Conservation (phyloP, 1,140 invertebrate species). For the Eubasilissa regina region DNA sequence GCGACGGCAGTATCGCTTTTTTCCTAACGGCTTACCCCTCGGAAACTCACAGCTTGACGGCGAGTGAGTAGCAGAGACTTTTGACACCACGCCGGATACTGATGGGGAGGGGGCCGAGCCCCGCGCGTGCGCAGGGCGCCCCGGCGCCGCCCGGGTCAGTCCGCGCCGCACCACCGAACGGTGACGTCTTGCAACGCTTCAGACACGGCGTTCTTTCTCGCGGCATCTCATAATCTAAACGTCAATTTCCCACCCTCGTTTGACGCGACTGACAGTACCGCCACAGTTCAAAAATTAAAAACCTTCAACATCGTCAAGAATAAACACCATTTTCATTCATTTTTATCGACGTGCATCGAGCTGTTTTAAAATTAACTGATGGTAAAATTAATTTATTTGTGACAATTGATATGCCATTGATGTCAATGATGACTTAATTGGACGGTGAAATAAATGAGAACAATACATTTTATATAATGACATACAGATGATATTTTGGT, state of each 20-base stretch:
- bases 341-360: too few relatives aligned
- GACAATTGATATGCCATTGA: too few relatives aligned
- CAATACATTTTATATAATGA: too few relatives aligned
- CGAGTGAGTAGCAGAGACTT: constrained; percentile 7
- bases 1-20: constrained; percentile 9
- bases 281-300: too few relatives aligned
- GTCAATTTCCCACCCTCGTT: not conserved
- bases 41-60: not conserved
- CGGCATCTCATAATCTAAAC: constrained; percentile 14
- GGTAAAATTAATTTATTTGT: too few relatives aligned
- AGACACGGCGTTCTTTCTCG: not conserved
- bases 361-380: too few relatives aligned
- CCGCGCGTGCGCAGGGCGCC: constrained; percentile 16
- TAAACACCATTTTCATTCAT: too few relatives aligned
- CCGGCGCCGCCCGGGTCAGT: constrained; percentile 53
- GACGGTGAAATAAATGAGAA: too few relatives aligned
- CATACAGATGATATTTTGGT: too few relatives aligned
- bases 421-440: too few relatives aligned
- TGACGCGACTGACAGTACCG: too few relatives aligned
- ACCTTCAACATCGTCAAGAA: too few relatives aligned
- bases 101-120: constrained; percentile 28
- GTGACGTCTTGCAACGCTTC: constrained; percentile 27
- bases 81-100: constrained; percentile 18
- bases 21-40: not conserved
- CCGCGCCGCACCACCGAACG: constrained; percentile 29